Conservation (phyloP, 1,140 invertebrate genomes). For the Prorops nasuta region DNA sequence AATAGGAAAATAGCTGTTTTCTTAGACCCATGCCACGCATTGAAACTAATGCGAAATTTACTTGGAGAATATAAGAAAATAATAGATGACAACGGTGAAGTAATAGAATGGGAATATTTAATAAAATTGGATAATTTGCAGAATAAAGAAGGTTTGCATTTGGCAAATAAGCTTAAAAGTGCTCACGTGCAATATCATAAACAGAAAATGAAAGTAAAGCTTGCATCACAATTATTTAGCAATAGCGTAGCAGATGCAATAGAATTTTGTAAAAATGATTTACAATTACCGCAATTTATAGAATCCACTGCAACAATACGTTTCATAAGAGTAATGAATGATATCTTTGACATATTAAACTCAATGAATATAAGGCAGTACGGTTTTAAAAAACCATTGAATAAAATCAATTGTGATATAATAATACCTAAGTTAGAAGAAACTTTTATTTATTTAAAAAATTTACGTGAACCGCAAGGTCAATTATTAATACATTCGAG, state of each 20-base stretch:
- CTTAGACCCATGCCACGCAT: conserved; percentile 32
- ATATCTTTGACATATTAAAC: conserved; percentile 23
- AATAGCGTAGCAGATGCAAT: conserved; percentile 1
- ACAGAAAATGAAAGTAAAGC: neutral
- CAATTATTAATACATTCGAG: neutral
- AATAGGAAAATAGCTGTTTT: conserved; percentile 20
- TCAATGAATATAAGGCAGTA: neutral
- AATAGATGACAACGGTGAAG: conserved; percentile 24
- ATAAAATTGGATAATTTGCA: conserved; percentile 15
- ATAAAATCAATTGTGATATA: neutral
- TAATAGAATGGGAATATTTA: conserved; percentile 30
- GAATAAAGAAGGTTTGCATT: neutral
- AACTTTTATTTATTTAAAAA: neutral
- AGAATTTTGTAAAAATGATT: conserved; percentile 2
- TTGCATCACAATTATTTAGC: conserved; percentile 1
- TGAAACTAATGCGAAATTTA: conserved; percentile 39
- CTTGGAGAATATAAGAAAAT: conserved; percentile 29
- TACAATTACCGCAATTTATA: conserved; percentile 22
- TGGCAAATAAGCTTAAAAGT: neutral
- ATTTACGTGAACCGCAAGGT: neutral
- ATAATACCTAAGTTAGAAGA: neutral
- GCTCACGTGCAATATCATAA: neutral
- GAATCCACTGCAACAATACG: conserved; percentile 21
- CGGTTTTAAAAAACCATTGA: neutral
- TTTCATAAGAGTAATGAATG: conserved; percentile 31